These are phyloP conservation scores for Microctonus brassicae DNA, from an alignment of 2,888 invertebrate genomes.

Conservation along the genomic window DNA sequence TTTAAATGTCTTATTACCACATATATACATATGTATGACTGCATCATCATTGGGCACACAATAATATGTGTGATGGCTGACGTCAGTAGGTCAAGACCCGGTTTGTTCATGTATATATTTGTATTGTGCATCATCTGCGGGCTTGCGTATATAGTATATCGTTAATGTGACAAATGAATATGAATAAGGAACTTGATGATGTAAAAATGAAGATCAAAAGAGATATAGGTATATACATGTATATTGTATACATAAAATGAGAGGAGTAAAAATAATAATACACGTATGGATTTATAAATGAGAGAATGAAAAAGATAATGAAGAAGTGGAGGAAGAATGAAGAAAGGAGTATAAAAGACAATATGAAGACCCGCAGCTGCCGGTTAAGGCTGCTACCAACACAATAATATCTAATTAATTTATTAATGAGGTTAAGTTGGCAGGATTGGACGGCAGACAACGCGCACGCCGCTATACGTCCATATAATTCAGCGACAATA, in stretches of 20 bases:
- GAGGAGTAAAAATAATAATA: conserved; percentile 11
- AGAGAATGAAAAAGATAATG: conserved; percentile 12
- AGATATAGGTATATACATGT: background rate
- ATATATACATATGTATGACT: background rate
- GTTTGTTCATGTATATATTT: conserved; percentile 37
- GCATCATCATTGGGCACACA: background rate
- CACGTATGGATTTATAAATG: background rate
- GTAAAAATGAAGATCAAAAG: conserved; percentile 10
- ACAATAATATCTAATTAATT: conserved; percentile 69
- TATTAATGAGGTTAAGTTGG: conserved; percentile 69
- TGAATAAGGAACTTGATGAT: background rate
- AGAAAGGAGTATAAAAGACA: conserved; percentile 35
- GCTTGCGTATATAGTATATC: conserved; percentile 36
- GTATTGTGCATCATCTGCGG: conserved; percentile 52
- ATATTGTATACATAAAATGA: background rate
- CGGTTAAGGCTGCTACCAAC: conserved; percentile 64
- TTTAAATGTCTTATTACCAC: background rate
- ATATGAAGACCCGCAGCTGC: conserved; percentile 56
- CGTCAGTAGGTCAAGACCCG: conserved; percentile 57
- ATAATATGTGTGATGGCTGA: conserved; percentile 41
- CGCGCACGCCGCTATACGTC: conserved; percentile 51
- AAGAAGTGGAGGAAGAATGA: conserved; percentile 21
- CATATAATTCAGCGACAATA: background rate
- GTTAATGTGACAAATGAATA: conserved; percentile 18
- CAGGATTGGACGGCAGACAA: conserved; percentile 67